Conservation (phyloP, 2,113 vertebrate genomes). For the Corydoras maculifer region DNA sequence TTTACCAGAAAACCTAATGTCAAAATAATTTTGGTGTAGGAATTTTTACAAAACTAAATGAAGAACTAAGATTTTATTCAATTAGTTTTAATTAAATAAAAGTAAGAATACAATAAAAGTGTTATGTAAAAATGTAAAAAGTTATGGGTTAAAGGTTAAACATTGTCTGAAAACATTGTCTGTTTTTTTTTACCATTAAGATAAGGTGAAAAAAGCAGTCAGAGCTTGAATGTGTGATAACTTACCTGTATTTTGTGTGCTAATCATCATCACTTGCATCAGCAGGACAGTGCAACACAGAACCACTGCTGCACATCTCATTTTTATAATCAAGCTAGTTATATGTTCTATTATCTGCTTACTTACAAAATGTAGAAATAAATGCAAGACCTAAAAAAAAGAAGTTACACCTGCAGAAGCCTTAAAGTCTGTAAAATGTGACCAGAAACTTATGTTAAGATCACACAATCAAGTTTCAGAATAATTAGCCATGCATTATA, state of each 20-base stretch:
- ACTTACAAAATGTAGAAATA: conserved; percentile 1
- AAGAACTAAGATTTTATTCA: not conserved
- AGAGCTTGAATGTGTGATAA: not conserved
- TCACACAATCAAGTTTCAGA: not conserved
- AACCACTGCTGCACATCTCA: conserved; percentile 30
- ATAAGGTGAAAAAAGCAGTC: not conserved
- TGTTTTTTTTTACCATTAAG: too few species aligned
- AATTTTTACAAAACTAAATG: too few species aligned
- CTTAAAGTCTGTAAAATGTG: not conserved
- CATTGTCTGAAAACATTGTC: too few species aligned
- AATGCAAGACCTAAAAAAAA: conserved; percentile 4
- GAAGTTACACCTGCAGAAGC: not conserved
- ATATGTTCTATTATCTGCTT: not conserved
- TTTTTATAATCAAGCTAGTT: conserved; percentile 16
- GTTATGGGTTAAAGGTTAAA: too few species aligned
- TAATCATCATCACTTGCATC: conserved; percentile 26
- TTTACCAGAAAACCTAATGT: too few species aligned
- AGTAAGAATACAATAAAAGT: not conserved
- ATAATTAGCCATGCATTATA: not conserved
- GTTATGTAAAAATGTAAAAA: not conserved
- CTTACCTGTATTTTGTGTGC: conserved; percentile 39
- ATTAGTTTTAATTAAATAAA: not conserved
- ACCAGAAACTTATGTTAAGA: not conserved
- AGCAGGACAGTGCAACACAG: conserved; percentile 35
- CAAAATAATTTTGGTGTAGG: too few species aligned